Evolutionary conservation across 2,797 vertebrate species (phyloP), one percentile per base, ranked within the genome.

Genomic region (Pangasius krempfi): DNA sequence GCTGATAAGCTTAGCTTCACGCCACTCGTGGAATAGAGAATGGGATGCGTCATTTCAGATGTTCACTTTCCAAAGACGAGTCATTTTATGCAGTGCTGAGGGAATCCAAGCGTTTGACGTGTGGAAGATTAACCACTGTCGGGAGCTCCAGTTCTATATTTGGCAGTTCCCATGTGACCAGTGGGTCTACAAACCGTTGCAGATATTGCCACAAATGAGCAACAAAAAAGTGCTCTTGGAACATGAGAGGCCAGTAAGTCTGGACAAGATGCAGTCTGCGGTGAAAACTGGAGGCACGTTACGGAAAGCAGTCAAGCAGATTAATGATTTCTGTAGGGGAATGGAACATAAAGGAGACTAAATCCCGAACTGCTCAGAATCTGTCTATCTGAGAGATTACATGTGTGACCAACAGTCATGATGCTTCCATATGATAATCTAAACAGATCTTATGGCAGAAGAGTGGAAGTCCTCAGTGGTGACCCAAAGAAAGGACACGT

Each of bases 401-500:
- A 33, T 22, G 44, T 13, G 50, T 70, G 64, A 52, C 58, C 86
- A 84, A 88, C 82, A 80, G 89, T 68, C 80, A 84, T 37, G 75
- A 85, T 64, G 88, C 88, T 68, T 27, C 52, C 82, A 40, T 9
- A 84, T 25, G 83, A 91, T 90, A 89, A 89, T 89, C 85, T 58
- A 40, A 30, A 54, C 50, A 87, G 70, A 88, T 82, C 73, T n/a
- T 18, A 86, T 47, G 52, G 80, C 40, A 87, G 87, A 80, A 89
- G 72, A 54, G 62, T 68, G 64, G 60, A 50, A 13, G 86, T 88
- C 85, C 86, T 90, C 58, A 78, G 75, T 54, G 84, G 72, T 56
- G 88, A 80, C 91, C 91, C 83, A 56, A 73, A 86, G 78, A 88
- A 85, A 89, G 88, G 89, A 91, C 90, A 88, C 85, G 76, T 52